Base-by-base conservation (phyloP, 2,113 vertebrate species). In the Rhinopomastus cyanomelas region DNA sequence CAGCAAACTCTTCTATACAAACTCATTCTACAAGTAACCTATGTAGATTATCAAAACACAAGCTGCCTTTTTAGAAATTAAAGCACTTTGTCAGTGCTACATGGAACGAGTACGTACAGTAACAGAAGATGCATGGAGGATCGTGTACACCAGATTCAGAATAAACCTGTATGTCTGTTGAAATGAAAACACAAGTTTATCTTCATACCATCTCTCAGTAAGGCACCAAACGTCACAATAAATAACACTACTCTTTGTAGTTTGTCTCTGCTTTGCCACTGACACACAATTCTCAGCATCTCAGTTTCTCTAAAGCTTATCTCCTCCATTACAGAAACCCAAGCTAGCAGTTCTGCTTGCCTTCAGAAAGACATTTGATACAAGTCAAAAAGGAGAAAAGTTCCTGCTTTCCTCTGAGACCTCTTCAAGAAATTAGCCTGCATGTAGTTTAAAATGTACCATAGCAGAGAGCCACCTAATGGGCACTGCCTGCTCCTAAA, bases 241-340 rank as follows among this genome's bases (percentile, higher is more conserved):
- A 84, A 55, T 60, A 93, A 77, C 29, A 39, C 22, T 59, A 34
- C 27, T 66, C 65, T 68, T 39, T 80, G 51, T 6, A 76, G 25
- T 17, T 69, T 62, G 29, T 71, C 75, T 77, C 25, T 62, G 5
- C 30, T 77, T 85, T n/a, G 21, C 30, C 37, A 73, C 27, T 0
- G 8, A 69, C 18, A 73, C 0, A 1, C 0, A 3, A 73, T 37
- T 92, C 75, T 85, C 37, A 49, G 49, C 37, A 56, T 79, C 62
- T 81, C 57, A 5, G 55, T 30, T 81, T 68, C 55, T 48, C 36
- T 36, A 79, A 85, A 69, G 26, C 60, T 90, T 90, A 92, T 82
- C 81, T 73, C 39, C 61, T 80, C 42, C 52, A 79, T 77, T 64
- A 79, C n/a, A 89, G 85, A 95, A 93, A 92, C 37, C 11, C 39